A percentile compares a stretch with the other conserved stretches of the same genome.
Conservation (phyloP, 2,888 invertebrate genomes). For the Napeogenes sylphis region DNA sequence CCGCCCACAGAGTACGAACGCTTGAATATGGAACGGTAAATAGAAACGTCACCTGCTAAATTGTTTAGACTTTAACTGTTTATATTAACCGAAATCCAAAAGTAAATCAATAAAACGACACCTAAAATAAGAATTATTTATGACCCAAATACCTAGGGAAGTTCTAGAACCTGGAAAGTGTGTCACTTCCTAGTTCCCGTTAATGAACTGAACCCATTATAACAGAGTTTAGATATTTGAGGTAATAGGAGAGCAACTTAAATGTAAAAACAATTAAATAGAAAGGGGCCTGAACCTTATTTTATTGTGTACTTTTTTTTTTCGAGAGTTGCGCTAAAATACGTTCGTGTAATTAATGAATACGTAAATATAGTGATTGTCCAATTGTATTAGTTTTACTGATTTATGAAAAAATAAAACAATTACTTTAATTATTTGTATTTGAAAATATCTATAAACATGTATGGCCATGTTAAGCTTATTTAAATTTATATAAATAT, state of each 20-base stretch:
- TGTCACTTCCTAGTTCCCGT: not conserved
- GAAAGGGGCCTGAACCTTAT: not conserved
- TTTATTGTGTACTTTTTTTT: not conserved
- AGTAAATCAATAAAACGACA: not conserved
- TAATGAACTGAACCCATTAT: not conserved
- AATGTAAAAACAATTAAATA: not conserved
- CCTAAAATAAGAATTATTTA: not conserved
- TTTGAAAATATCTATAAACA: no score
- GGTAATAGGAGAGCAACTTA: not conserved
- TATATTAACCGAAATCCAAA: not conserved
- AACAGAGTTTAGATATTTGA: not conserved
- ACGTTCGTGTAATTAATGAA: not conserved
- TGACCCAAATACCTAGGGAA: not conserved
- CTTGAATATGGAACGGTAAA: conserved; percentile 69
- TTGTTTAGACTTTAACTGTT: not conserved
- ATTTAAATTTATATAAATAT: no score
- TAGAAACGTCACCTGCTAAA: conserved; percentile 57
- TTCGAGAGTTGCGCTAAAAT: not conserved
- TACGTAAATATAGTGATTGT: no score
- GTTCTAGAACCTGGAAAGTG: not conserved
- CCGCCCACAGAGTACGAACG: conserved; percentile 53
- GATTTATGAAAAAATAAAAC: no score
- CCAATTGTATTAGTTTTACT: no score
- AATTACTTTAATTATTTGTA: no score
- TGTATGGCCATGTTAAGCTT: no score